A percentile compares a stretch with the other conserved stretches of the same genome.
Evolutionary conservation across 2,888 invertebrate genomes (phyloP).

Genomic region (Drosophila differens): DNA sequence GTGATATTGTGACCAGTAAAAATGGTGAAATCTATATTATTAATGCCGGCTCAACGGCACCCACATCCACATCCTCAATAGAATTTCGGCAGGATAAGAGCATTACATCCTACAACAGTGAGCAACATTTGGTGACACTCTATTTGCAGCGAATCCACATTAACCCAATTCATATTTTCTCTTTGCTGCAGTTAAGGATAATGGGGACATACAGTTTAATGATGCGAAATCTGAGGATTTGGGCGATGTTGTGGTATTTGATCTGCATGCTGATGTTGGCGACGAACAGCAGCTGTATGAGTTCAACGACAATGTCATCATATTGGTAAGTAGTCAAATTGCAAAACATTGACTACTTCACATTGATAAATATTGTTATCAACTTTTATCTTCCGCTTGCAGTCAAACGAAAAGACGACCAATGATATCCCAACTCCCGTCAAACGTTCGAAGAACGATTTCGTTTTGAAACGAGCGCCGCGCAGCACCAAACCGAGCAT

Average conservation of each 20-base stretch:
- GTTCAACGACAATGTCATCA: conserved; percentile 85
- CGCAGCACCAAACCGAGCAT: conserved; percentile 20
- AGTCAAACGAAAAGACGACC: conserved; percentile 51
- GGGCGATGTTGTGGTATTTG: conserved; percentile 71
- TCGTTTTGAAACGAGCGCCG: conserved; percentile 34
- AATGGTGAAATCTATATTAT: conserved; percentile 68
- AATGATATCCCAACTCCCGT: background rate
- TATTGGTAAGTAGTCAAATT: conserved; percentile 77
- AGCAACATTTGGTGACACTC: conserved; percentile 17
- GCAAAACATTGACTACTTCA: background rate
- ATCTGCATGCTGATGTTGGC: conserved; percentile 54
- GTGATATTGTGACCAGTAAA: conserved; percentile 50
- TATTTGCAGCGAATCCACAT: background rate
- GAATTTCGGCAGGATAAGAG: conserved; percentile 53
- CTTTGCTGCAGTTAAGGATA: conserved; percentile 71
- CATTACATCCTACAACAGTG: conserved; percentile 72
- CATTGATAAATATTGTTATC: background rate
- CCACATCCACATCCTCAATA: conserved; percentile 21
- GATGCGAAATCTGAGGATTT: conserved; percentile 59
- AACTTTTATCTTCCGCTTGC: background rate
- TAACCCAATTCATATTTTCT: background rate
- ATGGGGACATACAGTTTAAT: conserved; percentile 80
- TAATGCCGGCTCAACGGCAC: conserved; percentile 40
- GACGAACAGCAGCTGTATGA: conserved; percentile 62
- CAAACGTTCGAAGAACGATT: conserved; percentile 37